Conservation (phyloP, 1,140 invertebrate species). For the Drosophila kepulauana region DNA sequence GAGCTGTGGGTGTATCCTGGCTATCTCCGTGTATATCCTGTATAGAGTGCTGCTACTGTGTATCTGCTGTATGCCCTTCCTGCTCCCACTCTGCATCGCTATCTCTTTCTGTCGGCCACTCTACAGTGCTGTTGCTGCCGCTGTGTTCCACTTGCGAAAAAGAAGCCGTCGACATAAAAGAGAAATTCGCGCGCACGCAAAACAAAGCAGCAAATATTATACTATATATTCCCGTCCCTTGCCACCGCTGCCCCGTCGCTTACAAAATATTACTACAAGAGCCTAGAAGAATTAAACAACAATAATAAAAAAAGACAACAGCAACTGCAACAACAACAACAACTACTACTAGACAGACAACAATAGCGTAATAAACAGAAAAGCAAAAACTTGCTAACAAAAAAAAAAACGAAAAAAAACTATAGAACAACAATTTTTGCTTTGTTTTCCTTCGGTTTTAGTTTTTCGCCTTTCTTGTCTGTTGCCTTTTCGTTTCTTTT, state of each 20-base stretch:
- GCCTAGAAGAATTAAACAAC: constrained; percentile 74
- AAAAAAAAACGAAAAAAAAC: constrained; percentile 27
- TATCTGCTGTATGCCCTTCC: constrained; percentile 18
- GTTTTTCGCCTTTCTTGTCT: constrained; percentile 16
- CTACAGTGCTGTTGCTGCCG: constrained; percentile 16
- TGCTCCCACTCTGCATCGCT: background rate
- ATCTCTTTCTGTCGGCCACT: background rate
- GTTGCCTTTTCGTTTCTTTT: background rate
- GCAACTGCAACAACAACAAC: constrained; percentile 45
- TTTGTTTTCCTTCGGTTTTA: constrained; percentile 46
- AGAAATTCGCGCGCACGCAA: constrained; percentile 54
- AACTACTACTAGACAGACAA: constrained; percentile 44
- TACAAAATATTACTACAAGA: constrained; percentile 69
- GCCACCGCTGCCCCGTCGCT: constrained; percentile 2
- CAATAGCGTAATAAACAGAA: constrained; percentile 74
- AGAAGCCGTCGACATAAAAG: constrained; percentile 27
- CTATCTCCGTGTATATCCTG: constrained; percentile 29
- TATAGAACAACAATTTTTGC: constrained; percentile 55
- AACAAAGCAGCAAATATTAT: constrained; percentile 73
- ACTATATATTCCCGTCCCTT: no score
- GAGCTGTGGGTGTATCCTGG: constrained; percentile 34
- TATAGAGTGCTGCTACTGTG: constrained; percentile 19
- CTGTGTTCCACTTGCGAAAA: constrained; percentile 63
- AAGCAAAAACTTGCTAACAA: constrained; percentile 51
- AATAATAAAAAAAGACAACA: constrained; percentile 49